Evolutionary conservation across 2,113 vertebrate genomes (phyloP), one percentile per base, ranked within the genome.

Genomic region (Vanacampus margaritifer): DNA sequence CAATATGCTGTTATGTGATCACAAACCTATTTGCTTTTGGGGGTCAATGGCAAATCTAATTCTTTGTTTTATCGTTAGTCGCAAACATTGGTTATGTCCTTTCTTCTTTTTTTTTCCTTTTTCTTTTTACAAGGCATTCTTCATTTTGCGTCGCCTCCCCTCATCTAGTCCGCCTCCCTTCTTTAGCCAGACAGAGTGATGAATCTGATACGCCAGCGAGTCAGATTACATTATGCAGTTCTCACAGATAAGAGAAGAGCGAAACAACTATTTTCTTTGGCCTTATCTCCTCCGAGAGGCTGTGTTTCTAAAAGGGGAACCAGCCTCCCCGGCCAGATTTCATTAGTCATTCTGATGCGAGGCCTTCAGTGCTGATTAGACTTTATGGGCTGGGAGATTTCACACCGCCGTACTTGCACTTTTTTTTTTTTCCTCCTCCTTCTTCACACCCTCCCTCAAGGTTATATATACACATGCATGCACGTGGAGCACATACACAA

Each of bases 141-240:
- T 41, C 26, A 24, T 62, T 43, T 62, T 62, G 23, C 3, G 37
- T 39, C 39, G 17, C 28, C 59, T 26, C 45, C 51, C 50, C 17
- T 60, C 56, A 28, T 24, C 58, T 1, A 41, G 14, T 5, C 60
- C 60, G 17, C 64, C 6, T 68, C 64, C 70, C 61, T 45, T 39
- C 79, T 68, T 68, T 57, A 59, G 45, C n/a, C 54, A 51, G 66
- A 69, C 77, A 81, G 68, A 80, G 76, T 86, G 89, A 91, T 88
- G 87, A 82, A 90, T 88, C 87, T 83, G 74, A 86, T 86, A 86
- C 16, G 75, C 80, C 80, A 81, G 68, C 74, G 80, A 87, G 84
- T 87, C 79, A 81, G 83, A 87, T 87, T 86, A 83, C 82, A 84
- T 85, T 89, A 89, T 85, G 84, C 85, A 87, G 81, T 84, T 84